A percentile compares a stretch with the other conserved stretches of the same genome.
These are phyloP conservation scores for Bradypodion pumilum DNA, from an alignment of 2,797 vertebrate species.

Conservation along the genomic window DNA sequence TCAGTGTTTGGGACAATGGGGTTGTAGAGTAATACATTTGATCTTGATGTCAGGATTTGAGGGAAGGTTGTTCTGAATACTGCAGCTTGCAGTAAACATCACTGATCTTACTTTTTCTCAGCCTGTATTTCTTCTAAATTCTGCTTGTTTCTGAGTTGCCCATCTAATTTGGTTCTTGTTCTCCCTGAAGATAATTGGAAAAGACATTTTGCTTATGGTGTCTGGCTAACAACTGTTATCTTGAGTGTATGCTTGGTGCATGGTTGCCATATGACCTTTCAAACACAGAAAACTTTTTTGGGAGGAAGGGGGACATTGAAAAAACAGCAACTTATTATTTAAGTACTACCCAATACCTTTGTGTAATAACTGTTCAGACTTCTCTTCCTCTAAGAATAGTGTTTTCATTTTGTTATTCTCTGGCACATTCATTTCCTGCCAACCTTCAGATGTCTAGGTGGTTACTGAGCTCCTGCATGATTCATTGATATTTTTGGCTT, in stretches of 20 bases:
- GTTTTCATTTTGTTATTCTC: not conserved
- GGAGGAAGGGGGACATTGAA: not conserved
- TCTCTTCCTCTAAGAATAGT: not conserved
- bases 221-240: constrained; percentile 3
- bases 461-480: not conserved
- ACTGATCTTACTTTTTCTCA: not conserved
- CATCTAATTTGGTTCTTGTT: accelerated
- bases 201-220: not conserved
- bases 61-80: not conserved
- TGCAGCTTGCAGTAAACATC: accelerated
- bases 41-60: not conserved
- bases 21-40: not conserved
- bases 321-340: not conserved
- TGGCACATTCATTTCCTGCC: not conserved
- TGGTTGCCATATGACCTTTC: not conserved
- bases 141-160: not conserved
- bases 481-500: constrained; percentile 6
- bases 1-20: not conserved
- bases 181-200: not conserved
- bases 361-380: not conserved
- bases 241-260: not conserved
- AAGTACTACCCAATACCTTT: not conserved
- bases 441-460: not conserved
- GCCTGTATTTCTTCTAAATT: not conserved
- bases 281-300: not conserved